Evolutionary conservation across 2,797 vertebrate genomes (phyloP).

Genomic region (Phoeniculus purpureus): DNA sequence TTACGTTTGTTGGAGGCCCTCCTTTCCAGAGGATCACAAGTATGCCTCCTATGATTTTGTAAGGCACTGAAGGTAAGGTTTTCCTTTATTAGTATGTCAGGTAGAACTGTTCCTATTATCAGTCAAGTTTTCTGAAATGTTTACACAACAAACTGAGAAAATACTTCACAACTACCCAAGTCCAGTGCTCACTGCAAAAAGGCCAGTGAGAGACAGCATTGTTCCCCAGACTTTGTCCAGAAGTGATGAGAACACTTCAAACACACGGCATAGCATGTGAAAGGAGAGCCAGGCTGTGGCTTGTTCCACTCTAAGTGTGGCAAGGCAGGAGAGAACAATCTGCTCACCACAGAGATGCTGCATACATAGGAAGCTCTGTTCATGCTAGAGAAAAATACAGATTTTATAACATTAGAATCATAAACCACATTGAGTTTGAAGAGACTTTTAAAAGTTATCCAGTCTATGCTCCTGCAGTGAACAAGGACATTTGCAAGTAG

Average conservation of each 20-base stretch:
- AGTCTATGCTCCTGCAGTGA: too few relatives aligned
- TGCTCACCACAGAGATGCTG: background rate
- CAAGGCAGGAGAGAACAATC: background rate
- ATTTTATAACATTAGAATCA: background rate
- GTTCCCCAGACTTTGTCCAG: background rate
- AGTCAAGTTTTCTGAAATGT: background rate
- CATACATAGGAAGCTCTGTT: background rate
- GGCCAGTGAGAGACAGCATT: background rate
- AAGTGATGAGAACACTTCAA: background rate
- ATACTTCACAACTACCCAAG: background rate
- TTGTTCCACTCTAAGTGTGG: background rate
- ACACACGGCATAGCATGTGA: background rate
- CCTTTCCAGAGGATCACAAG: conserved; percentile 13
- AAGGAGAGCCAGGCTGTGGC: background rate
- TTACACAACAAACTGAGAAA: background rate
- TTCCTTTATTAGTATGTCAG: background rate
- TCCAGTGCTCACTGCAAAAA: background rate
- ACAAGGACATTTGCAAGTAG: too few relatives aligned
- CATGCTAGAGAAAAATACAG: fast-evolving
- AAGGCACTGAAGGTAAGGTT: background rate
- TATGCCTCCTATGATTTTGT: background rate
- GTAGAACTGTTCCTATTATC: background rate
- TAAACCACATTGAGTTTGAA: too few relatives aligned
- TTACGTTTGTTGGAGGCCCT: conserved; percentile 24
- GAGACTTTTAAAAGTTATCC: too few relatives aligned